A percentile compares a stretch with the other conserved stretches of the same genome.
Evolutionary conservation across 2,888 invertebrate genomes (phyloP).

Genomic region (Noctua comes): DNA sequence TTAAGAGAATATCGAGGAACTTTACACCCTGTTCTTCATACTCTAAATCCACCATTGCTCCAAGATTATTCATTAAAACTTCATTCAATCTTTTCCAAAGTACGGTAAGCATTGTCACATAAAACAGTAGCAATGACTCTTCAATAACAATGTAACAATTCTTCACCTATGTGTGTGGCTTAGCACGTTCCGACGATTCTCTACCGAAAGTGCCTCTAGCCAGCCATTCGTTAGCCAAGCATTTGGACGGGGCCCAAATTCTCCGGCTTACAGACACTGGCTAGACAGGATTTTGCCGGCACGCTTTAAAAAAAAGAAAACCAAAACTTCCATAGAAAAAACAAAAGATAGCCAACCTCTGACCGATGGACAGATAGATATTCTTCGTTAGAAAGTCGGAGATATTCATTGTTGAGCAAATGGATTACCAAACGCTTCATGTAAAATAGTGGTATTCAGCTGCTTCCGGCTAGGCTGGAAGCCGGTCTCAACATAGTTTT

Average conservation of each 20-base stretch:
- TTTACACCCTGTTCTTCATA: no score
- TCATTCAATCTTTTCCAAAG: background rate
- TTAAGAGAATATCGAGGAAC: no score
- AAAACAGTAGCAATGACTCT: background rate
- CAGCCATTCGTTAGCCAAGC: slow-evolving; percentile 30
- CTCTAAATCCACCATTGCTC: background rate
- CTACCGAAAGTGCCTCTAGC: slow-evolving; percentile 17
- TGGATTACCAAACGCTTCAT: background rate
- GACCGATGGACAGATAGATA: background rate
- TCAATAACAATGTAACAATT: background rate
- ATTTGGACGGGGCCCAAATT: slow-evolving; percentile 56
- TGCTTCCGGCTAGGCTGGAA: background rate
- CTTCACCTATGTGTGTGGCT: background rate
- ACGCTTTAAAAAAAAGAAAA: slow-evolving; percentile 7
- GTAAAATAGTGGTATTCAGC: background rate
- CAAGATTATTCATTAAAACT: background rate
- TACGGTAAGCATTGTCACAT: no score
- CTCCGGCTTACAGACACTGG: slow-evolving; percentile 43
- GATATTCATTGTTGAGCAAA: background rate
- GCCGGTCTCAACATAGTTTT: background rate
- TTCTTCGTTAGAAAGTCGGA: background rate
- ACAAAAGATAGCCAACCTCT: background rate
- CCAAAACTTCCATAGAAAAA: slow-evolving; percentile 1
- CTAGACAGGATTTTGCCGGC: slow-evolving; percentile 38
- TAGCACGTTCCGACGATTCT: slow-evolving; percentile 10